A percentile compares a stretch with the other conserved stretches of the same genome.
Evolutionary conservation across 2,797 vertebrate species (phyloP).

Genomic region (Spatula versicolor): DNA sequence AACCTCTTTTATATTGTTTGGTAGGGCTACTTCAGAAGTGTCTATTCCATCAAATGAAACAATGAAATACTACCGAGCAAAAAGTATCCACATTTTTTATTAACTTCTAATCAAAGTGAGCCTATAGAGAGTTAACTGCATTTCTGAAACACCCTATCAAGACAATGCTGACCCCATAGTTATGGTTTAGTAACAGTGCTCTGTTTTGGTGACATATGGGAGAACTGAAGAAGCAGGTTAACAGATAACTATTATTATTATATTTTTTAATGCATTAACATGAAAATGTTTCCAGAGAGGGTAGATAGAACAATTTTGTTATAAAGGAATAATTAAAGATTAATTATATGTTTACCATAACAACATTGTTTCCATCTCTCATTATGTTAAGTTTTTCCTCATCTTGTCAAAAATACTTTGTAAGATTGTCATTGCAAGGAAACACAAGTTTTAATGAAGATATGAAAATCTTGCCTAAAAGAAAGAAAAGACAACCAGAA

Average conservation of each 20-base stretch:
- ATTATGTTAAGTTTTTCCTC: not conserved
- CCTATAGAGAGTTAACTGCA: too few species aligned
- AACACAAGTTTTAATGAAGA: not conserved
- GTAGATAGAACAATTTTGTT: not conserved
- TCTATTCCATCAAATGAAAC: not conserved
- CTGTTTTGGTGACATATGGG: not conserved
- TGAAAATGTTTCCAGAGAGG: not conserved
- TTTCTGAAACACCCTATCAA: not conserved
- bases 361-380: not conserved
- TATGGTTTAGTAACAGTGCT: not conserved
- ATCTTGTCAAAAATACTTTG: not conserved
- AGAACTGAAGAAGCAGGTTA: not conserved
- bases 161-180: not conserved
- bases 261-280: not conserved
- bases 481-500: not conserved
- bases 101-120: not conserved
- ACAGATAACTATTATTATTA: not conserved
- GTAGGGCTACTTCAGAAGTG: not conserved
- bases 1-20: not conserved
- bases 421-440: not conserved
- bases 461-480: not conserved
- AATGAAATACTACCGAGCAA: not conserved
- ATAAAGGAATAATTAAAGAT: not conserved
- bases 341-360: not conserved
- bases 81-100: not conserved